Percentiles rank a stretch among this genome's conserved stretches.
These are phyloP conservation scores for Nomada flava DNA, from an alignment of 2,888 invertebrate species.

Conservation along the genomic window DNA sequence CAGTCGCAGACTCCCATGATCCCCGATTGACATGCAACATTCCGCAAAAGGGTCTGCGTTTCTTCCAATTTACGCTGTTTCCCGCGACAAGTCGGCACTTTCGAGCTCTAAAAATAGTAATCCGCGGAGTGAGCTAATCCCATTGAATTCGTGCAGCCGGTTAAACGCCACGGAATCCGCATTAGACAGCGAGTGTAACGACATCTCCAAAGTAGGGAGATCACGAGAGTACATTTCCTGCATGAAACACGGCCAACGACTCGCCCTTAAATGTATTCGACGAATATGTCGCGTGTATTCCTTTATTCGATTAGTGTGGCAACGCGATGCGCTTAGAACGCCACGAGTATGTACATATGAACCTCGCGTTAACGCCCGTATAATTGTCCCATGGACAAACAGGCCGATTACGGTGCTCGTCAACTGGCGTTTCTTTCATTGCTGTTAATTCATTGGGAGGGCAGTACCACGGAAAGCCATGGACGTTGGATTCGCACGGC, in stretches of 20 bases:
- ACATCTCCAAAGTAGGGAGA: conserved; percentile 53
- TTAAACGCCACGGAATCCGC: conserved; percentile 66
- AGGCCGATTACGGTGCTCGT: conserved; percentile 12
- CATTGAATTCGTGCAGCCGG: conserved; percentile 60
- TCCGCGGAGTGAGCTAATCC: conserved; percentile 67
- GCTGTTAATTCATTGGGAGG: neutral
- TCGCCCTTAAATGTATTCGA: conserved; percentile 44
- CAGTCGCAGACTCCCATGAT: conserved; percentile 12
- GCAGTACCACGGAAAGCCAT: neutral
- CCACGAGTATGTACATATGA: neutral
- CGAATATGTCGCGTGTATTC: conserved; percentile 47
- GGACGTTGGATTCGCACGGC: neutral
- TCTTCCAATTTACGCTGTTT: conserved; percentile 39
- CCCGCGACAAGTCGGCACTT: conserved; percentile 47
- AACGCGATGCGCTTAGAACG: conserved; percentile 28
- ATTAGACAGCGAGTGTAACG: conserved; percentile 57
- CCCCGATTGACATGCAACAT: conserved; percentile 50
- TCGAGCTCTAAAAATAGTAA: conserved; percentile 69
- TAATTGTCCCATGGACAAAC: neutral
- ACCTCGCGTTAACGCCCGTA: neutral
- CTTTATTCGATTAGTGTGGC: conserved; percentile 50
- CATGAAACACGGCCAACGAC: conserved; percentile 24
- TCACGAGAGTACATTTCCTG: conserved; percentile 18
- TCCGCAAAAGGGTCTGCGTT: conserved; percentile 34
- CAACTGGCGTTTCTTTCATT: neutral